Evolutionary conservation across 2,113 vertebrate genomes (phyloP).

Genomic region (Pygoscelis antarcticus): DNA sequence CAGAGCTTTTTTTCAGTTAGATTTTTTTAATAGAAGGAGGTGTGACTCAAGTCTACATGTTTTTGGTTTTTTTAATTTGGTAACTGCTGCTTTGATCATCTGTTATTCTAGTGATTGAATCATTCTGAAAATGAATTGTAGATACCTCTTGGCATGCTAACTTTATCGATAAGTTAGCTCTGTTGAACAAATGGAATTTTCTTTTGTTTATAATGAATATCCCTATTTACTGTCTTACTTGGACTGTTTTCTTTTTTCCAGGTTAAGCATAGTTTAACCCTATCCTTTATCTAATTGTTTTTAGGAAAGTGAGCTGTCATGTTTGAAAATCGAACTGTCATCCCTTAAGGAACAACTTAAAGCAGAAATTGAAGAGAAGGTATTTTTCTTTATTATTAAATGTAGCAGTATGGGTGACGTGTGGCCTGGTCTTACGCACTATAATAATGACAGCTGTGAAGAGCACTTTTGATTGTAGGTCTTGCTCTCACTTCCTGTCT

Average conservation of each 20-base stretch:
- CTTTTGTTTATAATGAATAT: not conserved
- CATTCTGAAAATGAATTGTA: not conserved
- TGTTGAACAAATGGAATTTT: not conserved
- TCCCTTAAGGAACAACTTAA: constrained; percentile 80
- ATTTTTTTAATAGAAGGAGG: not conserved
- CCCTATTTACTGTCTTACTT: not conserved
- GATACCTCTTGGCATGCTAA: not conserved
- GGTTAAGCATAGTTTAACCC: not conserved
- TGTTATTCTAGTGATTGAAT: not conserved
- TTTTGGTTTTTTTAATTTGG: not conserved
- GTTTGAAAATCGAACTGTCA: constrained; percentile 76
- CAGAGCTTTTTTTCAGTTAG: not conserved
- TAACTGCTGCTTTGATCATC: not conserved
- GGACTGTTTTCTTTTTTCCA: not conserved
- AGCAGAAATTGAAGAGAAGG: constrained; percentile 79
- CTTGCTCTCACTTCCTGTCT: not conserved
- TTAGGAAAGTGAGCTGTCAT: constrained; percentile 81
- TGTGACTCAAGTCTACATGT: not conserved
- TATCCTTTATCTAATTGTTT: constrained; percentile 21
- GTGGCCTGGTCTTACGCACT: not conserved
- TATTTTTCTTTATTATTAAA: constrained; percentile 20
- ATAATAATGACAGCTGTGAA: not conserved
- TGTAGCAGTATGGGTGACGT: not conserved
- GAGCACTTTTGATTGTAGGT: not conserved
- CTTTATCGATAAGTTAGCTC: not conserved